Base-by-base conservation (phyloP, 64 coral and sea anemone species). In the Platygyra sinensis region DNA sequence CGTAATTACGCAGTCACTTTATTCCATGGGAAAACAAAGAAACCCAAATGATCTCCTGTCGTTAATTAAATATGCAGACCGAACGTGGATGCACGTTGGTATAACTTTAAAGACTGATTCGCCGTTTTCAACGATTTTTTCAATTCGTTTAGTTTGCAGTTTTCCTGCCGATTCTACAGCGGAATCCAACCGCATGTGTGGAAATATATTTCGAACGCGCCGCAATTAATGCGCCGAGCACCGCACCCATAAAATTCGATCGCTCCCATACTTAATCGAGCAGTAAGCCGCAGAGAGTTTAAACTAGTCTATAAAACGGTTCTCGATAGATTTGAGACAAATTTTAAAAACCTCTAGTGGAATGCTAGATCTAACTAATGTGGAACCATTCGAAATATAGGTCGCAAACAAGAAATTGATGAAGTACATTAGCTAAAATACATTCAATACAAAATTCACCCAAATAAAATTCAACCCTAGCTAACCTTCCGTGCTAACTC, bases 401-500 rank as follows among this genome's bases (percentile, higher is more conserved):
- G 54, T 57, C 54, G 11, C 10, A 13, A 57, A 57, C 54, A 2
- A 57, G 9, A 57, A 57, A 57, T 8, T 46, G 5, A 0, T 13
- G 15, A 10, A 5, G 0, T 11, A 69, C 42, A 7, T 8, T 5
- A 46, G 42, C 42, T 46, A 46, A 46, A 46, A 46, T 7, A 46
- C 42, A 46, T 46, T 46, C 42, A 46, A 46, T 46, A 20, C 65
- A 28, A 69, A 69, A 20, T 19, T 8, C 63, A 27, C 22, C 3
- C 1, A 11, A 25, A 24, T 24, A 86, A 52, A 39, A n/a, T 18
- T 32, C 25, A 49, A 46, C 42, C 5, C 5, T 0, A 46, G 42
- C 42, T 46, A 46, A 96, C 94, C 90, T 96, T 96, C 74, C 94
- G 24, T 24, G 77, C 60, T 59, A 96, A 46, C 60, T 96, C 94